phyloP scores from a whole-genome alignment of 2,113 vertebrate genomes.

The Noturus placidus region DNA sequence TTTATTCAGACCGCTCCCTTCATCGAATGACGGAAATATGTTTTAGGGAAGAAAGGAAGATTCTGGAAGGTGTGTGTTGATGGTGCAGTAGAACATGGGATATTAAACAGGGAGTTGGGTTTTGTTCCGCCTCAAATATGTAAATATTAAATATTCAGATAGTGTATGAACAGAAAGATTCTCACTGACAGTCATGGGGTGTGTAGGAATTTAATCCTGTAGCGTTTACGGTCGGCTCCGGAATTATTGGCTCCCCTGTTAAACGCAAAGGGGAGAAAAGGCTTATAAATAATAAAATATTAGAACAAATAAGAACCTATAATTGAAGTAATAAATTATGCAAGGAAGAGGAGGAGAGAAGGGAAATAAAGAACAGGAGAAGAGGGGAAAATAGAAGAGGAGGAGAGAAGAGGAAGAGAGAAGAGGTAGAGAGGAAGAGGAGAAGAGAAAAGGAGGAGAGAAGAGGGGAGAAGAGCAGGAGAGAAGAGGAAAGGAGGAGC shows the following conservation, averaged over 20 bases:
- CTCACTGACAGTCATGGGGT: not conserved
- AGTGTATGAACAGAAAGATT: not conserved
- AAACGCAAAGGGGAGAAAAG: not conserved
- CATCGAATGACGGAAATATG: not conserved
- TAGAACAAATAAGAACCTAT: not conserved
- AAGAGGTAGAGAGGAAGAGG: rapidly evolving
- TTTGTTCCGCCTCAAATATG: not conserved
- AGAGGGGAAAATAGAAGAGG: not conserved
- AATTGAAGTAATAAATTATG: not conserved
- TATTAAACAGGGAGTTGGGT: not conserved
- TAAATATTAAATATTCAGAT: slow-evolving; percentile 11
- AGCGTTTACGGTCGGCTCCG: not conserved
- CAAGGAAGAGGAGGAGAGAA: no score
- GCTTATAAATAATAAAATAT: not conserved
- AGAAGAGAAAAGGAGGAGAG: not conserved
- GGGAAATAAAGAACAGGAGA: not conserved
- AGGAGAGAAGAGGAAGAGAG: no score
- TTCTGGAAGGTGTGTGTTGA: not conserved
- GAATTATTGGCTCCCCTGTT: not conserved
- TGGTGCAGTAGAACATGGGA: not conserved
- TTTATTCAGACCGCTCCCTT: not conserved
- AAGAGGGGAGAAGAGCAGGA: no score
- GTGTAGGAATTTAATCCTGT: not conserved
- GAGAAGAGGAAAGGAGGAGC: not conserved
- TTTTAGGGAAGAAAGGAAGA: not conserved